Evolutionary conservation across 1,140 invertebrate species (phyloP), one percentile per base, ranked within the genome.

Genomic region (Acyrthosiphon pisum): DNA sequence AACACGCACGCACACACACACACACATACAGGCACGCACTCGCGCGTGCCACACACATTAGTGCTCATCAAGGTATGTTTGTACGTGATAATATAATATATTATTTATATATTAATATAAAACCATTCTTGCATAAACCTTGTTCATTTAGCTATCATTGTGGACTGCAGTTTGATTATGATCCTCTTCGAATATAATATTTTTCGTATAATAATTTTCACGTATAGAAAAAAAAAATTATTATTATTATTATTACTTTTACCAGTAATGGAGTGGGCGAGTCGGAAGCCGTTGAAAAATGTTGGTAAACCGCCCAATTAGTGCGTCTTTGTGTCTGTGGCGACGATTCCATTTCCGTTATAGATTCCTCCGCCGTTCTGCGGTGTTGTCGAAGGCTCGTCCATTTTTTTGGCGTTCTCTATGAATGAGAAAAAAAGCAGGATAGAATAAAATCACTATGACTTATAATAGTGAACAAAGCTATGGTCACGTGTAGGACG

Each of bases 401-500:
- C 91, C 91, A 93, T 93, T 93, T 93, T 56, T 93, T 93, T 30
- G 91, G 91, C 20, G 91, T 93, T 93, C 81, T 93, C 91, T 93
- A 18, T 20, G 26, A 1, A 20, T 6, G 14, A 68, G 14, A 81
- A 35, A 35, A 50, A n/a, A 76, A 50, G 20, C 8, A 50, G 46
- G 8, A 30, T 14, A 46, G 35, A 81, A 60, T 30, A 60, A 0
- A 37, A 8, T 26, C 44, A 84, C 30, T 30, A 44, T 44, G 9
- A 14, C 0, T 76, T 18, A 76, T 76, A 76, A 76, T 9, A 60
- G 30, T 76, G 30, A n/a, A 76, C 60, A n/a, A 1, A 76, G 14
- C n/a, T 76, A 14, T 76, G 30, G 14, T n/a, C 0, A n/a, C 14
- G n/a, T 18, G 30, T 76, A 76, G 14, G n/a, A n/a, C 26, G 7